Conservation (phyloP, 2,888 invertebrate genomes). For the Parasteatoda lunata region DNA sequence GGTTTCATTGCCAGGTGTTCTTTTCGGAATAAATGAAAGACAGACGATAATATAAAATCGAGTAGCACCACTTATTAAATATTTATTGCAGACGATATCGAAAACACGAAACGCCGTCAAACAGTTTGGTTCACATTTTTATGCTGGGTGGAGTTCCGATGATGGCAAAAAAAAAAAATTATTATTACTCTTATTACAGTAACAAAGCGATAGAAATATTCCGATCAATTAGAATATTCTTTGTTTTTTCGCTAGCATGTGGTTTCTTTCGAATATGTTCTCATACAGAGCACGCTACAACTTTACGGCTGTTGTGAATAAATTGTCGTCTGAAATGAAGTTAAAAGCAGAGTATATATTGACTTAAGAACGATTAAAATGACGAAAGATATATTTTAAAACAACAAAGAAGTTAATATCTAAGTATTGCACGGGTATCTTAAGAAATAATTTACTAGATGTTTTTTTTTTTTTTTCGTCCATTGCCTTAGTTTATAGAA, state of each 20-base stretch:
- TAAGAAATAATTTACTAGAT: too few species aligned
- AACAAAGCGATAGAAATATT: not conserved
- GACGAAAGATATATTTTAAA: too few species aligned
- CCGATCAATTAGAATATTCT: not conserved
- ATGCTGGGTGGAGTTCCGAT: not conserved
- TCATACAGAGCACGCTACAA: not conserved
- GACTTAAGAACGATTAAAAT: too few species aligned
- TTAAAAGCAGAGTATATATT: too few species aligned
- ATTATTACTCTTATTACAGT: not conserved
- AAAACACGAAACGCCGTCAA: not conserved
- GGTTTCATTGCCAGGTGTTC: constrained; percentile 5
- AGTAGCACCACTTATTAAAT: not conserved
- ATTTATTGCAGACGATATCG: constrained; percentile 3
- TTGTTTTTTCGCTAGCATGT: not conserved
- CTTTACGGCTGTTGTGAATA: not conserved
- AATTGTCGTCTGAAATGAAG: too few species aligned
- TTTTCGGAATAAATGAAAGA: not conserved
- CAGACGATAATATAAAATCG: not conserved
- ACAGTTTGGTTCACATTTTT: not conserved
- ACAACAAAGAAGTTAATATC: too few species aligned
- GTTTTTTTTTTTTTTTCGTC: too few species aligned
- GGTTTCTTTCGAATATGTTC: not conserved
- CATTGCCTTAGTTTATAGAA: too few species aligned
- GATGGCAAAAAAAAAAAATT: too few species aligned
- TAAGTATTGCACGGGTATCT: too few species aligned